A percentile compares a stretch with the other conserved stretches of the same genome.
Evolutionary conservation across 2,888 invertebrate species (phyloP).

Genomic region (Agelastica alni): DNA sequence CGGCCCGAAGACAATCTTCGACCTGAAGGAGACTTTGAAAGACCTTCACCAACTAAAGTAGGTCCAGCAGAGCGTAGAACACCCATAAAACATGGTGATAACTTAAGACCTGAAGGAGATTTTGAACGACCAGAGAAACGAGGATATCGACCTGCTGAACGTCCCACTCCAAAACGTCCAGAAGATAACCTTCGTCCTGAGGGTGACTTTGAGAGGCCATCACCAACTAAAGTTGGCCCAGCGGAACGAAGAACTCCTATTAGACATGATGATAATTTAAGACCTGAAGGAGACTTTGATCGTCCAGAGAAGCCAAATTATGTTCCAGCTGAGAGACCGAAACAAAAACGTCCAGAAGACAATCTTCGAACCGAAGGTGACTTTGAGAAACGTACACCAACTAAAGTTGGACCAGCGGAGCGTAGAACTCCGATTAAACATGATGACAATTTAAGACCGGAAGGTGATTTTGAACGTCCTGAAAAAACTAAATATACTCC

Average conservation of each 20-base stretch:
- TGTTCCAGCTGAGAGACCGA: constrained; percentile 55
- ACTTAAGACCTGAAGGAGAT: constrained; percentile 58
- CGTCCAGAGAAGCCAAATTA: constrained; percentile 50
- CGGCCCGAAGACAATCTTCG: constrained; percentile 58
- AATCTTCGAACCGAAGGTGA: constrained; percentile 69
- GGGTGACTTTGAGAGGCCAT: constrained; percentile 57
- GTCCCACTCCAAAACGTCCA: constrained; percentile 46
- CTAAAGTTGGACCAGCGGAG: constrained; percentile 53
- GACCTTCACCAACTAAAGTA: constrained; percentile 47
- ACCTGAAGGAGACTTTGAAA: constrained; percentile 59
- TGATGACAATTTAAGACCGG: constrained; percentile 59
- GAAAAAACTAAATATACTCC: constrained; percentile 51
- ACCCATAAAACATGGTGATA: constrained; percentile 52
- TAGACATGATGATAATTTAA: constrained; percentile 58
- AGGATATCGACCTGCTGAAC: constrained; percentile 56
- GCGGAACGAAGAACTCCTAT: constrained; percentile 53
- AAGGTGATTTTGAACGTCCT: constrained; percentile 57
- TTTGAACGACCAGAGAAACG: constrained; percentile 57
- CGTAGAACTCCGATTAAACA: constrained; percentile 55
- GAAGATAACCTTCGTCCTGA: constrained; percentile 62
- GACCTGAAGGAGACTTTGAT: constrained; percentile 64
- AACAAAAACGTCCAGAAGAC: constrained; percentile 59
- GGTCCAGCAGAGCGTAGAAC: constrained; percentile 51
- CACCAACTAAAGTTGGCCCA: constrained; percentile 51
- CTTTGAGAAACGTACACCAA: constrained; percentile 55